Conservation (phyloP, 1,140 invertebrate genomes). For the Charaxes varanes region DNA sequence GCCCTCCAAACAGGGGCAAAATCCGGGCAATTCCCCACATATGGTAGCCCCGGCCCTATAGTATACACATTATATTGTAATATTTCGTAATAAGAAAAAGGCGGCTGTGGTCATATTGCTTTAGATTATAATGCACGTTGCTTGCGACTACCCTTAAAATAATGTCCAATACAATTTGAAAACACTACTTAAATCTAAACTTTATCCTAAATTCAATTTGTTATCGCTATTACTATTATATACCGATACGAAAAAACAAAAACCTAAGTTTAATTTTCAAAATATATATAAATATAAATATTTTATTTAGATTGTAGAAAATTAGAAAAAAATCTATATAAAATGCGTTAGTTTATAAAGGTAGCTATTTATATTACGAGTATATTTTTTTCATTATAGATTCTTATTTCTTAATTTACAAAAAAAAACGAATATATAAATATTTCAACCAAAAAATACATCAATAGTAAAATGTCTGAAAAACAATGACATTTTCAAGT, state of each 20-base stretch:
- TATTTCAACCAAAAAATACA: slow-evolving; percentile 10
- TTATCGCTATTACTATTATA: slow-evolving; percentile 60
- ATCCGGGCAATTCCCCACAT: no score
- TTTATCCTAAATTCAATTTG: slow-evolving; percentile 69
- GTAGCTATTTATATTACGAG: slow-evolving; percentile 18
- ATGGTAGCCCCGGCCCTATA: no score
- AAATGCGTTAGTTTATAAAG: slow-evolving; percentile 28
- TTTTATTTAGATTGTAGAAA: slow-evolving; percentile 30
- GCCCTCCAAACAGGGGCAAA: no score
- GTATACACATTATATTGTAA: slow-evolving; percentile 21
- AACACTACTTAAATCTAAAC: slow-evolving; percentile 73
- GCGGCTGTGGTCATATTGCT: slow-evolving; percentile 61
- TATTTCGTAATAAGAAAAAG: slow-evolving; percentile 32
- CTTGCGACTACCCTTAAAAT: slow-evolving; percentile 47
- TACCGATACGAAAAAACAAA: slow-evolving; percentile 54
- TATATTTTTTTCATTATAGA: slow-evolving; percentile 16
- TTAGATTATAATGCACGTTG: slow-evolving; percentile 36
- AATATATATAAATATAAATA: slow-evolving; percentile 56
- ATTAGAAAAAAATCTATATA: slow-evolving; percentile 35
- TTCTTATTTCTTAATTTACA: slow-evolving; percentile 7
- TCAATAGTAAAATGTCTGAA: no score
- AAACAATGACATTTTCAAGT: no score
- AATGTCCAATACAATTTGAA: slow-evolving; percentile 74
- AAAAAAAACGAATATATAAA: slow-evolving; percentile 10
- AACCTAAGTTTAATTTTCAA: slow-evolving; percentile 36